Percentiles rank a stretch among this genome's conserved stretches.
These are phyloP conservation scores for Neodiprion pinetum DNA, from an alignment of 1,140 invertebrate genomes.

Conservation along the genomic window DNA sequence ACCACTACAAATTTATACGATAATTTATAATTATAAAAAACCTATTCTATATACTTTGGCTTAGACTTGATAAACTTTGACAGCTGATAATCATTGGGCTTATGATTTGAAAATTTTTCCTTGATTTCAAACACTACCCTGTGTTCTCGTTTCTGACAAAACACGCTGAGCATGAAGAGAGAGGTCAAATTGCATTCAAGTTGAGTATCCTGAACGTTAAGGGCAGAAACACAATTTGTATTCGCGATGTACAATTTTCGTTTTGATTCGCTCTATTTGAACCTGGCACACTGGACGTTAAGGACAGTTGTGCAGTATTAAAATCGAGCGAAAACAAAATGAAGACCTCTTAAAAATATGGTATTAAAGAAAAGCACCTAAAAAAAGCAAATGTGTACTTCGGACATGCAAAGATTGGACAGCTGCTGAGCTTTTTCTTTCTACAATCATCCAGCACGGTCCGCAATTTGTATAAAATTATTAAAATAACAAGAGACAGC, in stretches of 20 bases:
- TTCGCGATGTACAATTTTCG: neutral
- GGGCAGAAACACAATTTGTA: neutral
- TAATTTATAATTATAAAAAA: no score
- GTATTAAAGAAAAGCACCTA: neutral
- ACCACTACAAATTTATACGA: no score
- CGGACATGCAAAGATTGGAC: neutral
- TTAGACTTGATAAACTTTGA: neutral
- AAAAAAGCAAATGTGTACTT: neutral
- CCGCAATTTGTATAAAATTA: constrained; percentile 3
- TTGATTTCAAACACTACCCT: neutral
- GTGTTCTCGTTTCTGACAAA: neutral
- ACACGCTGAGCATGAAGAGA: neutral
- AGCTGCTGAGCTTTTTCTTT: neutral
- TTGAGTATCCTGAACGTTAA: neutral
- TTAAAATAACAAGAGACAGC: neutral
- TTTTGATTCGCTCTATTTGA: neutral
- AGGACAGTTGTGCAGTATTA: constrained; percentile 2
- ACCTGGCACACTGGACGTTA: neutral
- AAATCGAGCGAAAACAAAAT: neutral
- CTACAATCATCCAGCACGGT: neutral
- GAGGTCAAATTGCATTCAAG: neutral
- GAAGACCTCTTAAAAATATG: neutral
- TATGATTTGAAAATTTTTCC: neutral
- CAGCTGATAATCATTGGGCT: neutral
- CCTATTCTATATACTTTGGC: no score